Conservation (phyloP, 64 coral and sea anemone species). For the Montipora foliosa region DNA sequence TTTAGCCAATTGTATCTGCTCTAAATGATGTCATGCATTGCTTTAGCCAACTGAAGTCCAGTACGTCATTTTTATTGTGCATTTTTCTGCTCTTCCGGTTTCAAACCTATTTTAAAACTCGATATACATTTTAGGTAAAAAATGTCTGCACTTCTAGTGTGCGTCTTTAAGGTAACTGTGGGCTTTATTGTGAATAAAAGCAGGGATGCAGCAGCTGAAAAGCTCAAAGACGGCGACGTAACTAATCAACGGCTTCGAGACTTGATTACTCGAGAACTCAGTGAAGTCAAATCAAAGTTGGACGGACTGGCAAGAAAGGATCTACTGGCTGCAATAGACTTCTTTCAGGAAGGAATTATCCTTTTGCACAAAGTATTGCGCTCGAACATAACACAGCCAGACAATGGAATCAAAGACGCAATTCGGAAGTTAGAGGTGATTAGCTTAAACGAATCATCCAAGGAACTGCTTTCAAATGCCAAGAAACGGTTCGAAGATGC, state of each 20-base stretch:
- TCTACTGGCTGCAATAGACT: conserved; percentile 23
- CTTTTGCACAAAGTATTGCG: background rate
- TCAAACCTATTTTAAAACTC: too few relatives aligned
- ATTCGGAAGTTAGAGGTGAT: background rate
- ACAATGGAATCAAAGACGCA: background rate
- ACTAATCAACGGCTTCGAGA: conserved; percentile 35
- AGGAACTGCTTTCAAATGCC: background rate
- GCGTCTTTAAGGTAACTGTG: conserved; percentile 41
- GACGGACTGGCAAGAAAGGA: conserved; percentile 56
- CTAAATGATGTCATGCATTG: too few relatives aligned
- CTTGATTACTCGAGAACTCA: conserved; percentile 41
- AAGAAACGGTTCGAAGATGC: conserved; percentile 54
- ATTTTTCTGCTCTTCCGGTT: too few relatives aligned
- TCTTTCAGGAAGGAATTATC: conserved; percentile 35
- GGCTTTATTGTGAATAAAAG: conserved; percentile 41
- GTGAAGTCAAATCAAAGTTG: conserved; percentile 58
- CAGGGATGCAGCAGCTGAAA: conserved; percentile 19
- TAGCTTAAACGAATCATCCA: background rate
- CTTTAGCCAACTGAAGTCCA: too few relatives aligned
- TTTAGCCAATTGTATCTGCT: too few relatives aligned
- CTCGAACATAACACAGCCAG: background rate
- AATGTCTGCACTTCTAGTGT: conserved; percentile 38
- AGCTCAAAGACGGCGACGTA: conserved; percentile 60
- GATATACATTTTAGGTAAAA: too few relatives aligned
- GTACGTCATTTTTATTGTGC: too few relatives aligned